A percentile compares a stretch with the other conserved stretches of the same genome.
Conservation (phyloP, 2,888 invertebrate species). For the Drosophila mayaguana region DNA sequence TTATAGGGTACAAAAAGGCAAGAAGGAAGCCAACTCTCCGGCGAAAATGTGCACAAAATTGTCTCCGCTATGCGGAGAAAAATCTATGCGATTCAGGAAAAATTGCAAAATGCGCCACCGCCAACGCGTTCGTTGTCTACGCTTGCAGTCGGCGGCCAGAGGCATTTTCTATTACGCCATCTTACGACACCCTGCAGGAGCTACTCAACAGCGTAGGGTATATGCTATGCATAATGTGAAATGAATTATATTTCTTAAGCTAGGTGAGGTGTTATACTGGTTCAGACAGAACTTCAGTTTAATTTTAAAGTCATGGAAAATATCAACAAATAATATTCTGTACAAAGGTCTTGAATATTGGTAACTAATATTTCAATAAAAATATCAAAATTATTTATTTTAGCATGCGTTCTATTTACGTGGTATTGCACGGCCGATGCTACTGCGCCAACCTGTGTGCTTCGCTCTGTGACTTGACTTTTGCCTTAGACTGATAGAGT, state of each 20-base stretch:
- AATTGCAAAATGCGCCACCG: constrained; percentile 68
- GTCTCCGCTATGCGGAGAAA: constrained; percentile 64
- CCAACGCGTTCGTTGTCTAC: constrained; percentile 38
- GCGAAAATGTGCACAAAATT: constrained; percentile 72
- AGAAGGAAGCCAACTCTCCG: constrained; percentile 30
- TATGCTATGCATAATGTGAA: background rate
- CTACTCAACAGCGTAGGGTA: background rate
- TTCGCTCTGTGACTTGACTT: constrained; percentile 38
- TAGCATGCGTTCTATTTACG: background rate
- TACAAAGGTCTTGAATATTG: too few species aligned
- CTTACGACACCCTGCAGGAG: constrained; percentile 28
- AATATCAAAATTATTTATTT: background rate
- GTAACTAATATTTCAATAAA: too few species aligned
- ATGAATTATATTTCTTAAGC: too few species aligned
- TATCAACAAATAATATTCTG: background rate
- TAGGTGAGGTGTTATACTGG: too few species aligned
- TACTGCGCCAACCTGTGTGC: background rate
- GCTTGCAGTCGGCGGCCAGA: constrained; percentile 36
- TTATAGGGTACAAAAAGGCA: constrained; percentile 52
- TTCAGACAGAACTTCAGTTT: too few species aligned
- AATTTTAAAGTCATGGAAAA: too few species aligned
- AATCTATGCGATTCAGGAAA: constrained; percentile 72
- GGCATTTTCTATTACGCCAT: constrained; percentile 67
- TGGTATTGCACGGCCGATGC: constrained; percentile 10
- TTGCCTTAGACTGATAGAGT: constrained; percentile 18